Evolutionary conservation across 2,888 invertebrate species (phyloP).

Genomic region (Drosophila neoperkinsi): DNA sequence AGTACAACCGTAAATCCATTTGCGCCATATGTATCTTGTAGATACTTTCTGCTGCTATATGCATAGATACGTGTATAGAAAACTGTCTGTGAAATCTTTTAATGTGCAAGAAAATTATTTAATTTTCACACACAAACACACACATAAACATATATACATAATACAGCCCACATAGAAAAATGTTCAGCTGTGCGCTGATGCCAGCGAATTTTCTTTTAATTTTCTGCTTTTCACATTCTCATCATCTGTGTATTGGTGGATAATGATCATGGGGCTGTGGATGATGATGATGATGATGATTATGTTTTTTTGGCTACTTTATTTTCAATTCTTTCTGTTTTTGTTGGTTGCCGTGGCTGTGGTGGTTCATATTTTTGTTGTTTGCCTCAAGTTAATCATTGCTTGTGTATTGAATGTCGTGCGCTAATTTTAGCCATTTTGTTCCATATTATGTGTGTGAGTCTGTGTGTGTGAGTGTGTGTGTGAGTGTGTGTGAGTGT

Average conservation of each 20-base stretch:
- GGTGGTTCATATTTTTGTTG: constrained; percentile 71
- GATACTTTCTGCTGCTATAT: constrained; percentile 59
- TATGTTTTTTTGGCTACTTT: constrained; percentile 67
- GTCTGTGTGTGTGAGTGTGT: constrained; percentile 6
- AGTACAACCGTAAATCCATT: constrained; percentile 65
- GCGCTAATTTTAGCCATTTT: constrained; percentile 81
- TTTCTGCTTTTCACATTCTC: constrained; percentile 29
- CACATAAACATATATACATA: constrained; percentile 9
- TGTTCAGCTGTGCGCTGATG: constrained; percentile 42
- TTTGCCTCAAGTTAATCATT: constrained; percentile 76
- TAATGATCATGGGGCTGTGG: constrained; percentile 38
- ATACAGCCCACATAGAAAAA: constrained; percentile 29
- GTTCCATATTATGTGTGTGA: constrained; percentile 67
- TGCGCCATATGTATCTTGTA: constrained; percentile 74
- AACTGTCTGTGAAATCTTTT: constrained; percentile 68
- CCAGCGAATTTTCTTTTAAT: constrained; percentile 51
- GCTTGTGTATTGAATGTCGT: constrained; percentile 79
- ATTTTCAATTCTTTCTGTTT: constrained; percentile 63
- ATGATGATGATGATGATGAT: constrained; percentile 27
- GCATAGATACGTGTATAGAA: constrained; percentile 46
- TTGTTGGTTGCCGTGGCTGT: constrained; percentile 30
- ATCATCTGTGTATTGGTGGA: constrained; percentile 11
- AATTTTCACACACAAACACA: constrained; percentile 66
- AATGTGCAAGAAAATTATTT: constrained; percentile 80
- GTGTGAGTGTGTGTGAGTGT: constrained; percentile 16